Conservation (phyloP, 2,888 invertebrate genomes). For the Eubasilissa splendida region DNA sequence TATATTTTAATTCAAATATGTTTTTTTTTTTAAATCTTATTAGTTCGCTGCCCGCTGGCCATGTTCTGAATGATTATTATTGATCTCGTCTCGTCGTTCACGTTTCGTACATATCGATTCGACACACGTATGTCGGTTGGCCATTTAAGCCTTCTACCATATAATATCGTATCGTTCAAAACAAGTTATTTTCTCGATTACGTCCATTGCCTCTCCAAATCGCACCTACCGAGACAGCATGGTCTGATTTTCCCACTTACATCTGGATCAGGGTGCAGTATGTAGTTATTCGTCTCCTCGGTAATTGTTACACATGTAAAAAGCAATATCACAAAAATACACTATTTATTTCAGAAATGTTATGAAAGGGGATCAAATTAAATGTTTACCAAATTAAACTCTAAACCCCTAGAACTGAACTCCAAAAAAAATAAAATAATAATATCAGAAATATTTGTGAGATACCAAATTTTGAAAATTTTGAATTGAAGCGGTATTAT, state of each 20-base stretch:
- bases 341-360: no score
- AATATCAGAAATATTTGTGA: no score
- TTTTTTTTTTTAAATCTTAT: slow-evolving; percentile 15
- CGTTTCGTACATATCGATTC: slow-evolving; percentile 5
- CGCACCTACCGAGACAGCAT: neutral
- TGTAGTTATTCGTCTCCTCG: no score
- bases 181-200: neutral
- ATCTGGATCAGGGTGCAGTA: neutral
- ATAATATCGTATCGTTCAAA: neutral
- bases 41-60: neutral
- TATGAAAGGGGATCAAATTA: no score
- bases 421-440: no score
- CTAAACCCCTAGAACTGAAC: no score
- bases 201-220: neutral
- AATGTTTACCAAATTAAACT: no score
- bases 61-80: slow-evolving; percentile 4
- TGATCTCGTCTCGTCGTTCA: neutral
- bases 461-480: no score
- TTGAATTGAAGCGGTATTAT: no score
- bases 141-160: slow-evolving; percentile 3
- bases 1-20: no score
- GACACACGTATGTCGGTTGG: slow-evolving; percentile 5
- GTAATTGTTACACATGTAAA: no score
- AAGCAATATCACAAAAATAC: no score
- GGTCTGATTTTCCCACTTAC: slow-evolving; percentile 13